Percentiles rank a stretch among this genome's conserved stretches.
These are phyloP conservation scores for Ectropis crepuscularia DNA, from an alignment of 2,888 invertebrate species.

Conservation along the genomic window DNA sequence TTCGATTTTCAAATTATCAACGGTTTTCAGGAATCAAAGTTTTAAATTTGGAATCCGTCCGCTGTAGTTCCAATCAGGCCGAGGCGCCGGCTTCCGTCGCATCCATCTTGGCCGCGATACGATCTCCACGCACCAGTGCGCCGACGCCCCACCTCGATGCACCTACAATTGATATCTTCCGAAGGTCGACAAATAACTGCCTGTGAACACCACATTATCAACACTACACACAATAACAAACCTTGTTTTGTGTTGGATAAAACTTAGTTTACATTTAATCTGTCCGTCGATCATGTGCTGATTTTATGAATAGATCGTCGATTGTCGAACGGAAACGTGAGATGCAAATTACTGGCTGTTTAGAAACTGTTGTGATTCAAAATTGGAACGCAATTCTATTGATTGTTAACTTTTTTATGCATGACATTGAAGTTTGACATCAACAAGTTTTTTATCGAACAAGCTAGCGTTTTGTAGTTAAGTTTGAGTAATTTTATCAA, in stretches of 20 bases:
- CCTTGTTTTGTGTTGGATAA: constrained; percentile 7
- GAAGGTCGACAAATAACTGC: constrained; percentile 79
- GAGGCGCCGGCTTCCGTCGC: constrained; percentile 48
- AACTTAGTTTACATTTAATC: constrained; percentile 13
- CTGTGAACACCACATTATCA: constrained; percentile 43
- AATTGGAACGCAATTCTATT: constrained; percentile 37
- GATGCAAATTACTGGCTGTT: constrained; percentile 53
- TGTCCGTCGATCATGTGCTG: constrained; percentile 44
- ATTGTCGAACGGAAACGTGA: constrained; percentile 63
- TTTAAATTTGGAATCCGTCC: constrained; percentile 37
- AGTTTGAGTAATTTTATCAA: not conserved
- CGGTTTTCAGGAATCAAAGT: constrained; percentile 4
- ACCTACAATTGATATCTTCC: constrained; percentile 79
- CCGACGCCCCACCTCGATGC: constrained; percentile 56
- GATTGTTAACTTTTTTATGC: constrained; percentile 32
- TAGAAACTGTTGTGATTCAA: constrained; percentile 39
- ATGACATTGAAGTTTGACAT: constrained; percentile 13
- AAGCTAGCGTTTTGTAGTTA: not conserved
- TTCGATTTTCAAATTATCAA: constrained; percentile 17
- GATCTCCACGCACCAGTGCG: constrained; percentile 69
- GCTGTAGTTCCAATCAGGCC: constrained; percentile 37
- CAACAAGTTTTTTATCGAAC: constrained; percentile 2
- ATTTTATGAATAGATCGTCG: constrained; percentile 67
- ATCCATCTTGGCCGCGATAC: constrained; percentile 61
- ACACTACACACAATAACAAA: constrained; percentile 1